phyloP scores from a whole-genome alignment of 1,140 invertebrate species.

The Drosophila serrata region DNA sequence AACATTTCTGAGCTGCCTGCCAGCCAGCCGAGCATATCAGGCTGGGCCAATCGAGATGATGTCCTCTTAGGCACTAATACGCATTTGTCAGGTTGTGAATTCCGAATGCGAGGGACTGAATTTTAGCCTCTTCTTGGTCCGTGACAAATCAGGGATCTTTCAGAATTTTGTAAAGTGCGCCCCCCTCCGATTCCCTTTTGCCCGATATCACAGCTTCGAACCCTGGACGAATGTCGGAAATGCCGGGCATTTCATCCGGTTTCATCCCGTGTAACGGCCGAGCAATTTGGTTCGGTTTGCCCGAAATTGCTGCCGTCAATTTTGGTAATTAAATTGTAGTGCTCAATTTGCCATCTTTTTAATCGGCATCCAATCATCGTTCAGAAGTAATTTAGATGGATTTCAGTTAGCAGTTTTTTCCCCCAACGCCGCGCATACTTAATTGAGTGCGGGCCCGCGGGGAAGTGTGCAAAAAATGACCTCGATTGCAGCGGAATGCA shows the following conservation, averaged over 20 bases:
- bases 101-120: neutral
- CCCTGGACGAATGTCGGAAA: neutral
- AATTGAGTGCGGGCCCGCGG: slow-evolving; percentile 4
- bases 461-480: slow-evolving; percentile 6
- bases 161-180: neutral
- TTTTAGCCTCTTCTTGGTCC: neutral
- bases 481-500: slow-evolving; percentile 41
- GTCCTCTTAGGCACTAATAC: neutral
- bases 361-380: slow-evolving; percentile 44
- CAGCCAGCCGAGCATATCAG: slow-evolving; percentile 27
- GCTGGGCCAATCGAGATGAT: slow-evolving; percentile 1
- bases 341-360: slow-evolving; percentile 66
- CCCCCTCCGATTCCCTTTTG: neutral
- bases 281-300: slow-evolving; percentile 36
- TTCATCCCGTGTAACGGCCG: slow-evolving; percentile 16
- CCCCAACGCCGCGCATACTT: slow-evolving; percentile 7
- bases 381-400: slow-evolving; percentile 59
- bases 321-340: slow-evolving; percentile 77
- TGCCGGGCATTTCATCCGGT: slow-evolving; percentile 14
- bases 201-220: slow-evolving; percentile 38
- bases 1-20: slow-evolving; percentile 29
- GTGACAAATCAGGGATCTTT: slow-evolving; percentile 2
- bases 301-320: slow-evolving; percentile 66
- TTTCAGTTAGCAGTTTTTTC: slow-evolving; percentile 45
- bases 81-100: neutral